Percentiles rank a stretch among this genome's conserved stretches.
These are phyloP conservation scores for Azemiops feae DNA, from an alignment of 2,113 vertebrate species.

Conservation along the genomic window DNA sequence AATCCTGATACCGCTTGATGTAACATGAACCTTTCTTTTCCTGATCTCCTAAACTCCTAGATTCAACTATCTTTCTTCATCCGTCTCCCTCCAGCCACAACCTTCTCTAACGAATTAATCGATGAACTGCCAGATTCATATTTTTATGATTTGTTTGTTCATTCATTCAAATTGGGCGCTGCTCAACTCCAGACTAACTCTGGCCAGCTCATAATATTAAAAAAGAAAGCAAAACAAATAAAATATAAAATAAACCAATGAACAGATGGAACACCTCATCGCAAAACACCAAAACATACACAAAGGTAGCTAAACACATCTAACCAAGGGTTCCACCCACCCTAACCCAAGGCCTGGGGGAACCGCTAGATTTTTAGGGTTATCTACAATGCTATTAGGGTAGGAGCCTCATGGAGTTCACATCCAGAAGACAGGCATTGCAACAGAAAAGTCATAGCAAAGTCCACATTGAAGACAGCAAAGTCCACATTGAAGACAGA, in stretches of 20 bases:
- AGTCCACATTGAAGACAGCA: neutral
- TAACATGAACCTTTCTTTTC: neutral
- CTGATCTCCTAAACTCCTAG: neutral
- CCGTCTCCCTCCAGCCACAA: neutral
- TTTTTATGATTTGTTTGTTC: neutral
- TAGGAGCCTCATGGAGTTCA: neutral
- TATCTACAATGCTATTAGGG: neutral
- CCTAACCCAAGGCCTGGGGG: neutral
- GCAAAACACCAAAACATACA: neutral
- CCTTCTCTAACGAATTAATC: neutral
- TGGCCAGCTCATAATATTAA: neutral
- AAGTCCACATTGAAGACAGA: neutral
- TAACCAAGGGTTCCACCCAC: neutral
- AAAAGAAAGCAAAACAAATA: neutral
- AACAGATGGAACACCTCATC: neutral
- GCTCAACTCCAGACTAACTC: neutral
- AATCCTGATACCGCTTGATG: neutral
- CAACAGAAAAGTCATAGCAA: neutral
- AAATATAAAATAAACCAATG: neutral
- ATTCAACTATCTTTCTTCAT: neutral
- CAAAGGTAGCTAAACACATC: neutral
- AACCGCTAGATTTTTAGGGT: neutral
- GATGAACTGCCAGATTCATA: neutral
- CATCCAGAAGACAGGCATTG: neutral
- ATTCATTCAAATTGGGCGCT: neutral